These are phyloP conservation scores for Hypomecis punctinalis DNA, from an alignment of 2,888 invertebrate species.

Conservation along the genomic window DNA sequence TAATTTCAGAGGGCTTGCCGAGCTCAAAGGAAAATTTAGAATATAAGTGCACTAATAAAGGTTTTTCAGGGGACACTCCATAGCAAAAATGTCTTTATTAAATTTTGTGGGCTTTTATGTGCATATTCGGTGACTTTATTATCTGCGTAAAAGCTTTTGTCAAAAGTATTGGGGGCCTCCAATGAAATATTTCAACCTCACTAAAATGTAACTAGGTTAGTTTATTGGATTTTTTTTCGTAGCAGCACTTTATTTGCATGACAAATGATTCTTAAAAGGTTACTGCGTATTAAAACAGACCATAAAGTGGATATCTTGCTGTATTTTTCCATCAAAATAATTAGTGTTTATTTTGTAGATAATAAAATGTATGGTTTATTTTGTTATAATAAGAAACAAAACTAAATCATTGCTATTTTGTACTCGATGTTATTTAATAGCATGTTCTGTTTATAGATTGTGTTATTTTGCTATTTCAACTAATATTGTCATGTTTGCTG, in stretches of 20 bases:
- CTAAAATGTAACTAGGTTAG: slow-evolving; percentile 36
- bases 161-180: slow-evolving; percentile 56
- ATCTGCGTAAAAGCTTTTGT: slow-evolving; percentile 67
- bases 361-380: too few relatives aligned
- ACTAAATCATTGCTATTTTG: too few relatives aligned
- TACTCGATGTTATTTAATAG: too few relatives aligned
- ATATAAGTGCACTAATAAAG: slow-evolving; percentile 83
- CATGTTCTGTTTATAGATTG: too few relatives aligned
- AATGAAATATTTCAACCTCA: slow-evolving; percentile 54
- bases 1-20: slow-evolving; percentile 75
- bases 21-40: slow-evolving; percentile 81
- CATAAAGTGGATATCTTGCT: background rate
- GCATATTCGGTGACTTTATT: slow-evolving; percentile 72
- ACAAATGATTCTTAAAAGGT: background rate
- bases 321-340: too few relatives aligned
- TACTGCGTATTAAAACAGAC: background rate
- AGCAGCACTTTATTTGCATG: slow-evolving; percentile 15
- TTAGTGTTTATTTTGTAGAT: too few relatives aligned
- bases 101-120: slow-evolving; percentile 78
- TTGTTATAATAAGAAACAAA: too few relatives aligned
- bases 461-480: too few relatives aligned
- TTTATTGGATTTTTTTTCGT: slow-evolving; percentile 22
- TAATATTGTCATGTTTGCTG: too few relatives aligned
- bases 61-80: slow-evolving; percentile 74
- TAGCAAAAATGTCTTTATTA: slow-evolving; percentile 79